A percentile compares a stretch with the other conserved stretches of the same genome.
Evolutionary conservation across 2,797 vertebrate species (phyloP).

Genomic region (Oophaga sylvatica): DNA sequence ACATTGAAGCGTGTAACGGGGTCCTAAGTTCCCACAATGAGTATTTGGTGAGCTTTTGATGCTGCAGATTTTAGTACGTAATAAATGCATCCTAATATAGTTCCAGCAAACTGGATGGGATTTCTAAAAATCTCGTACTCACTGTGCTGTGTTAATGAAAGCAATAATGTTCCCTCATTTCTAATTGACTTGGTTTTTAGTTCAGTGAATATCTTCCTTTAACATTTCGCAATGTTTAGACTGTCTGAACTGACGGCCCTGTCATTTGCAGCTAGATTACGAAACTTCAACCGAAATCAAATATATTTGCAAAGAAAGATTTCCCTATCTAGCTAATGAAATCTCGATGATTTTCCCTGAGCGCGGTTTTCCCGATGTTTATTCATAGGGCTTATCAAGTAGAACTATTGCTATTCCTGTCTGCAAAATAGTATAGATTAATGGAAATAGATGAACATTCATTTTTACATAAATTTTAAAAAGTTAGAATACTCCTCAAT

Average conservation of each 20-base stretch:
- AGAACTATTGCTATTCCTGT: neutral
- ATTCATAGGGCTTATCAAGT: neutral
- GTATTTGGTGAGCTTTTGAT: too few relatives aligned
- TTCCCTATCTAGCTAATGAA: neutral
- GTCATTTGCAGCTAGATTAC: neutral
- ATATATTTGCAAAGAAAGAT: neutral
- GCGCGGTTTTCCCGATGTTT: neutral
- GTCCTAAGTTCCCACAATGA: too few relatives aligned
- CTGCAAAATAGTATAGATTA: neutral
- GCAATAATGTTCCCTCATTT: neutral
- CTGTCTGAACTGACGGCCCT: neutral
- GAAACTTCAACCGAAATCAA: neutral
- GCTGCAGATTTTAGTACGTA: too few relatives aligned
- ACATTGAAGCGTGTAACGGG: too few relatives aligned
- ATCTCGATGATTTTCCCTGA: neutral
- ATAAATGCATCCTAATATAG: too few relatives aligned
- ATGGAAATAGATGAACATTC: neutral
- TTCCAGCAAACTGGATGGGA: too few relatives aligned
- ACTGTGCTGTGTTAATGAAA: neutral
- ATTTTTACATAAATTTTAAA: neutral
- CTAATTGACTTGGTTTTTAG: neutral
- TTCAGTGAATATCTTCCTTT: neutral
- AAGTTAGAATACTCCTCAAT: neutral
- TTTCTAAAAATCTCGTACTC: too few relatives aligned
- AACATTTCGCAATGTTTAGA: conserved; percentile 11